Evolutionary conservation across 2,888 invertebrate genomes (phyloP).

Genomic region (Syritta pipiens): DNA sequence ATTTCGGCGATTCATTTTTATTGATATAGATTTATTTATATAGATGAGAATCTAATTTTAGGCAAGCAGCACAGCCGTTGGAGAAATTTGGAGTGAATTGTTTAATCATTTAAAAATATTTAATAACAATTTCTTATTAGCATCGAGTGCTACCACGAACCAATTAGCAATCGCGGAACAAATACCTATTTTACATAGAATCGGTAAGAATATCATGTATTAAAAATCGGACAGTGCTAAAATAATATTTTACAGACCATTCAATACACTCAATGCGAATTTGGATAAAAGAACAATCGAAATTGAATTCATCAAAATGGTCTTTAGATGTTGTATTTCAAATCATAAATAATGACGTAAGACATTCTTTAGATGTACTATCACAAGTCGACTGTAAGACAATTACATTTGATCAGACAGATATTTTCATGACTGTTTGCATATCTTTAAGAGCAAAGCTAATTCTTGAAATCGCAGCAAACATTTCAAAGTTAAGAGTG

Average conservation of each 20-base stretch:
- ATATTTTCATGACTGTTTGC: constrained; percentile 89
- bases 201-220: constrained; percentile 76
- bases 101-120: constrained; percentile 85
- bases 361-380: constrained; percentile 82
- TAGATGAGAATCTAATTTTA: constrained; percentile 55
- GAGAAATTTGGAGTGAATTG: constrained; percentile 79
- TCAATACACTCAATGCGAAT: constrained; percentile 88
- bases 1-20: too few relatives aligned
- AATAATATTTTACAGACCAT: constrained; percentile 86
- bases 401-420: constrained; percentile 81
- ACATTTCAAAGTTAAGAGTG: constrained; percentile 88
- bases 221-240: too few relatives aligned
- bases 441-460: constrained; percentile 89
- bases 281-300: constrained; percentile 88
- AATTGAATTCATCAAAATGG: constrained; percentile 87
- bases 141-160: not conserved
- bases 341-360: constrained; percentile 84
- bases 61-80: constrained; percentile 75
- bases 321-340: constrained; percentile 87
- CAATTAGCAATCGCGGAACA: constrained; percentile 85
- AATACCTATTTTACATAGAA: constrained; percentile 83
- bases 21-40: not conserved
- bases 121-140: constrained; percentile 83
- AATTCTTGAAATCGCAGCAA: constrained; percentile 88
- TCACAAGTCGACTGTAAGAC: constrained; percentile 81